A percentile compares a stretch with the other conserved stretches of the same genome.
phyloP scores from a whole-genome alignment of 2,888 invertebrate genomes.

The Watsonalla cultraria region DNA sequence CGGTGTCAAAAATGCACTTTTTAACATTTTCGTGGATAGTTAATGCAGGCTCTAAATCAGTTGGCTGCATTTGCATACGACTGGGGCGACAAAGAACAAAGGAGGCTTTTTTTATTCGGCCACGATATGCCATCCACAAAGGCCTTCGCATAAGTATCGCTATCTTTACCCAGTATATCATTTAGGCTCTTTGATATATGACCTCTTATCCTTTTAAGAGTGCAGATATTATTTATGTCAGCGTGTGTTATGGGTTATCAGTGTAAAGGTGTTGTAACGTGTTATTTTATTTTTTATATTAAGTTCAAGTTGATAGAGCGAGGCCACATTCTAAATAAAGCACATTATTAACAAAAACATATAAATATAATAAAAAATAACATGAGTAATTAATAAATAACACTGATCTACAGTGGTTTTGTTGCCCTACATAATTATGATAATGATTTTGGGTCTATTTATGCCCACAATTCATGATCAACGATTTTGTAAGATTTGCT shows the following conservation, averaged over 20 bases:
- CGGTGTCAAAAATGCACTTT: conserved; percentile 38
- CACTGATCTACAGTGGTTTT: too few species aligned
- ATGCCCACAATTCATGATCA: too few species aligned
- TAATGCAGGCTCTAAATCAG: conserved; percentile 67
- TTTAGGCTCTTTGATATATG: conserved; percentile 29
- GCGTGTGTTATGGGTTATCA: background rate
- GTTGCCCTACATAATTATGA: too few species aligned
- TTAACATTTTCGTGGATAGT: conserved; percentile 54
- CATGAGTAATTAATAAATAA: too few species aligned
- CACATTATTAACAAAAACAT: too few species aligned
- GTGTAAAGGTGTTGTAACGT: too few species aligned
- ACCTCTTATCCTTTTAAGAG: conserved; percentile 16
- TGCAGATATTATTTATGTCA: background rate
- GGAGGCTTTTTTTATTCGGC: conserved; percentile 40
- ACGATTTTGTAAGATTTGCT: too few species aligned
- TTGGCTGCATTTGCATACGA: conserved; percentile 67
- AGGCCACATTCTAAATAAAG: too few species aligned
- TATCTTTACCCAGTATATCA: conserved; percentile 60
- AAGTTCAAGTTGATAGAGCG: too few species aligned
- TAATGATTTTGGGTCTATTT: too few species aligned
- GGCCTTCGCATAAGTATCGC: conserved; percentile 47
- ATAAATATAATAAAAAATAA: too few species aligned
- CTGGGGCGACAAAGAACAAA: conserved; percentile 75
- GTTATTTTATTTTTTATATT: too few species aligned
- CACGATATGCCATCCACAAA: conserved; percentile 60